These are phyloP conservation scores for Zaprionus kolodkinae DNA, from an alignment of 1,140 invertebrate species.

Conservation along the genomic window DNA sequence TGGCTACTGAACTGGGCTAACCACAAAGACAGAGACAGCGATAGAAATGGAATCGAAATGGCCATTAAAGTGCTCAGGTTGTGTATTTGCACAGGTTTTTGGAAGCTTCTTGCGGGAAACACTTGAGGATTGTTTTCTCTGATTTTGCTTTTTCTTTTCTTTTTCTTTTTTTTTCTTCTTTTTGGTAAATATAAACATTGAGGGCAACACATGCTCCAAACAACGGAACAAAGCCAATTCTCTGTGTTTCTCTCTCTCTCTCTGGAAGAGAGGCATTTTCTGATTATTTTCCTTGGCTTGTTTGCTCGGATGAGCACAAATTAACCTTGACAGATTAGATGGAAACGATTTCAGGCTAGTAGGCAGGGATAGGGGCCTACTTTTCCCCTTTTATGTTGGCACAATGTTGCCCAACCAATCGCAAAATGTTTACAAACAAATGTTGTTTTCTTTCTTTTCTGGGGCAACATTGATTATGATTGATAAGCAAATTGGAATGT, in stretches of 20 bases:
- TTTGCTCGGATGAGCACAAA: constrained; percentile 54
- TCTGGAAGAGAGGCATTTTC: constrained; percentile 18
- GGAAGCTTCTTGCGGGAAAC: constrained; percentile 5
- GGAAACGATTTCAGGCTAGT: constrained; percentile 31
- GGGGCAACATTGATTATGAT: background rate
- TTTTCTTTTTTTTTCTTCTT: background rate
- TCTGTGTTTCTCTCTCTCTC: constrained; percentile 18
- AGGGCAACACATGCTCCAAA: background rate
- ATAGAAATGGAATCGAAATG: constrained; percentile 23
- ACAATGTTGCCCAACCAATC: constrained; percentile 36
- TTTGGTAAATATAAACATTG: constrained; percentile 22
- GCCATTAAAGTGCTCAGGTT: constrained; percentile 13
- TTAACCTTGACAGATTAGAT: constrained; percentile 67
- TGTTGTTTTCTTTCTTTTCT: constrained; percentile 5
- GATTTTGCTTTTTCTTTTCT: background rate
- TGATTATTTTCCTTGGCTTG: constrained; percentile 33
- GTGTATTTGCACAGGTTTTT: constrained; percentile 20
- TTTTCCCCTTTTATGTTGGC: background rate
- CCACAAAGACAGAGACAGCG: constrained; percentile 6
- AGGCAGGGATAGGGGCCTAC: too few species aligned
- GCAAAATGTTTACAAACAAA: constrained; percentile 49
- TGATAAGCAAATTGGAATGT: background rate
- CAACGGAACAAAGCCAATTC: constrained; percentile 23
- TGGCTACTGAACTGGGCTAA: constrained; percentile 48
- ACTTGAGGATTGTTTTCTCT: constrained; percentile 11